These are phyloP conservation scores for Trachelipus rathkii DNA, from an alignment of 1,140 invertebrate genomes.

Conservation along the genomic window DNA sequence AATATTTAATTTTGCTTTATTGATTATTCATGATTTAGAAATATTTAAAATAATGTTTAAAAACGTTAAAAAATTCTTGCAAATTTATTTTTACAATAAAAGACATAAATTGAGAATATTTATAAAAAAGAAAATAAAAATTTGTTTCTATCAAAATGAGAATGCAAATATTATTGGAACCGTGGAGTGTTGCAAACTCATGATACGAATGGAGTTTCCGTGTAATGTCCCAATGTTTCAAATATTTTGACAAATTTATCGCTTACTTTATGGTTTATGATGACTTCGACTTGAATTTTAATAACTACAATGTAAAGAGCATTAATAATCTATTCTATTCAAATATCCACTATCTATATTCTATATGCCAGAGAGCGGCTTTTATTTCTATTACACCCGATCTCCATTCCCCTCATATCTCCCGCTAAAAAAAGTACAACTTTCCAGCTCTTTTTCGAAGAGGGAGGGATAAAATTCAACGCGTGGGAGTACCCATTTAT, in stretches of 20 bases:
- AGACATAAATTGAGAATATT: too few species aligned
- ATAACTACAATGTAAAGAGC: too few species aligned
- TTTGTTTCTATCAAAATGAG: too few species aligned
- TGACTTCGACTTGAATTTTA: not conserved
- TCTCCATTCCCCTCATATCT: not conserved
- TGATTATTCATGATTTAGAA: not conserved
- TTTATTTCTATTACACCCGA: not conserved
- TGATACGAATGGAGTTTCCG: not conserved
- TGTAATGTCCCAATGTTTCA: not conserved
- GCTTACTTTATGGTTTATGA: constrained; percentile 8
- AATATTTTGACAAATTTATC: constrained; percentile 7
- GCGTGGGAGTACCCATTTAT: not conserved
- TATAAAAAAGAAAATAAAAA: too few species aligned
- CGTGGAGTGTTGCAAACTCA: not conserved
- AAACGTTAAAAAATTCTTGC: too few species aligned
- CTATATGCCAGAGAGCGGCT: too few species aligned
- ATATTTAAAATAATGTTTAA: not conserved
- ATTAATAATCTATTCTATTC: too few species aligned
- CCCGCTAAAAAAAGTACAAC: too few species aligned
- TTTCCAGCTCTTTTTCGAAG: too few species aligned
- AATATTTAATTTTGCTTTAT: not conserved
- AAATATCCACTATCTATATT: too few species aligned
- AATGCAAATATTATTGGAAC: constrained; percentile 1
- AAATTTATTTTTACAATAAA: too few species aligned
- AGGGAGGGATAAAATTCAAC: not conserved